Evolutionary conservation across 1,140 invertebrate species (phyloP).

Genomic region (Pachyrhynchus sulphureomaculatus): DNA sequence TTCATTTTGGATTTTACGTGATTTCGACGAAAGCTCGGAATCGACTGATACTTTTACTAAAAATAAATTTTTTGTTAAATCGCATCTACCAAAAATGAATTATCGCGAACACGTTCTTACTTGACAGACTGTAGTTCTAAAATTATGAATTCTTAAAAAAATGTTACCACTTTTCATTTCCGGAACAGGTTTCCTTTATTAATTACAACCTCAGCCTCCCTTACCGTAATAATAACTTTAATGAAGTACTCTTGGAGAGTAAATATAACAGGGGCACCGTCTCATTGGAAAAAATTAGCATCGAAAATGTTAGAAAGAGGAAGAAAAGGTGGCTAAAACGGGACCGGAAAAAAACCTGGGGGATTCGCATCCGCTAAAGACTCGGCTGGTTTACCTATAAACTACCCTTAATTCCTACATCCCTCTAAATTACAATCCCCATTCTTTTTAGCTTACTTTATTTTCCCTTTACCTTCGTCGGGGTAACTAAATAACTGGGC

Average conservation of each 20-base stretch:
- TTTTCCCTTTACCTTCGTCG: slow-evolving; percentile 49
- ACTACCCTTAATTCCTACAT: slow-evolving; percentile 55
- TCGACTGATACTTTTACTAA: too few species aligned
- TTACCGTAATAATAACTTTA: too few species aligned
- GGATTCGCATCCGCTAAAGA: slow-evolving; percentile 48
- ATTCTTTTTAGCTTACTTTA: slow-evolving; percentile 54
- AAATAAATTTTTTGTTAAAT: too few species aligned
- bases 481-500: slow-evolving; percentile 53
- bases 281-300: slow-evolving; percentile 43
- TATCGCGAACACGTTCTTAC: too few species aligned
- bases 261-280: slow-evolving; percentile 27
- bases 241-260: slow-evolving; percentile 33
- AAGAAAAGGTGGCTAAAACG: slow-evolving; percentile 17
- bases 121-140: too few species aligned
- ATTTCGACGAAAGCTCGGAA: too few species aligned
- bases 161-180: slow-evolving; percentile 4
- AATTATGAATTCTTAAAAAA: background rate
- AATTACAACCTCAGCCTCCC: too few species aligned
- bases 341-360: slow-evolving; percentile 27
- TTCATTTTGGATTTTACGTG: too few species aligned
- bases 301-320: slow-evolving; percentile 31
- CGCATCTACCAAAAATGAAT: too few species aligned
- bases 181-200: background rate
- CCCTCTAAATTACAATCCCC: slow-evolving; percentile 55
- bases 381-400: slow-evolving; percentile 53